A percentile compares a stretch with the other conserved stretches of the same genome.
phyloP scores from a whole-genome alignment of 2,888 invertebrate genomes.

The Drosophila mettleri region DNA sequence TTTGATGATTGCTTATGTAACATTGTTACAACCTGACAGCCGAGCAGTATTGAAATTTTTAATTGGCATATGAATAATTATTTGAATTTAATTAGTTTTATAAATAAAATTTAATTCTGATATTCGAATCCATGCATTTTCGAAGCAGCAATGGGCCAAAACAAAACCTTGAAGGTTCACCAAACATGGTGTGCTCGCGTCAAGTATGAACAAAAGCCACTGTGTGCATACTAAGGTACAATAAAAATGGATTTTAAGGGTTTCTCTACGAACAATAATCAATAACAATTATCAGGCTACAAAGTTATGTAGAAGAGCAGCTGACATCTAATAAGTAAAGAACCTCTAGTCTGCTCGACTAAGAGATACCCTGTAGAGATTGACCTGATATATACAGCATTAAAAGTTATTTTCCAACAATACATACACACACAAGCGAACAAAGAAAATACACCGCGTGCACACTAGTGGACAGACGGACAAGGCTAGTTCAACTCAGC shows the following conservation, averaged over 20 bases:
- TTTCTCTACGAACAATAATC: slow-evolving; percentile 36
- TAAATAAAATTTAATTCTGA: too few species aligned
- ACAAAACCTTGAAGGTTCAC: background rate
- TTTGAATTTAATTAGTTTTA: too few species aligned
- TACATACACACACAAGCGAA: too few species aligned
- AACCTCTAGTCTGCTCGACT: too few species aligned
- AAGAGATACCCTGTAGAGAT: too few species aligned
- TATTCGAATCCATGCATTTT: too few species aligned
- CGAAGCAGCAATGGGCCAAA: background rate
- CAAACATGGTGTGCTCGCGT: slow-evolving; percentile 13
- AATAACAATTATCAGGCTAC: slow-evolving; percentile 13
- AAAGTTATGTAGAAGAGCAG: slow-evolving; percentile 21
- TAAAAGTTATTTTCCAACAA: too few species aligned
- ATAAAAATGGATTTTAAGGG: slow-evolving; percentile 63
- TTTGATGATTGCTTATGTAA: slow-evolving; percentile 28
- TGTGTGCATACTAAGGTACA: slow-evolving; percentile 12
- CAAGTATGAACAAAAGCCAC: slow-evolving; percentile 56
- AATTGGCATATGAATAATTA: slow-evolving; percentile 20
- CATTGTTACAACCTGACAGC: background rate
- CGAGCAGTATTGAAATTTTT: background rate
- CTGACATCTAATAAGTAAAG: too few species aligned
- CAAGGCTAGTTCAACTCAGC: too few species aligned
- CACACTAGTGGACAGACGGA: too few species aligned
- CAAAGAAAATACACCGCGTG: too few species aligned
- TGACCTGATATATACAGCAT: too few species aligned